Evolutionary conservation across 2,888 invertebrate genomes (phyloP).

Genomic region (Drosophila lacicola): DNA sequence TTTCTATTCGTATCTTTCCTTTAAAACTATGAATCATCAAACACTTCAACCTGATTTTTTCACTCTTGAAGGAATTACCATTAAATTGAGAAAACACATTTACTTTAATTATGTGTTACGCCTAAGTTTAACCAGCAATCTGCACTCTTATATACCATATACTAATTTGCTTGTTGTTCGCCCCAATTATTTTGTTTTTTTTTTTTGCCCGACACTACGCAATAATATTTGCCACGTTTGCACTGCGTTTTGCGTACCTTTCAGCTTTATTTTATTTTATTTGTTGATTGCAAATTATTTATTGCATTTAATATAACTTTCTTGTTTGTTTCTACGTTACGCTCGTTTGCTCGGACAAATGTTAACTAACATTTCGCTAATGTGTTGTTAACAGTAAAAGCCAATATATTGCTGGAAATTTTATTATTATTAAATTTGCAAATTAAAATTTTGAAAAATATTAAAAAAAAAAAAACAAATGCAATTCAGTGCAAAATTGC

Average conservation of each 20-base stretch:
- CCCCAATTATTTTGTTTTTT: neutral
- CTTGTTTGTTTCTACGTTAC: slow-evolving; percentile 28
- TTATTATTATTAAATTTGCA: neutral
- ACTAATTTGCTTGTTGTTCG: slow-evolving; percentile 4
- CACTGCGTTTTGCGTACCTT: slow-evolving; percentile 40
- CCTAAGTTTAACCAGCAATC: slow-evolving; percentile 6
- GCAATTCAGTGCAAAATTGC: neutral
- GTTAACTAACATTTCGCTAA: slow-evolving; percentile 22
- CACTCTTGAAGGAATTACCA: slow-evolving; percentile 6
- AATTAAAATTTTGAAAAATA: too few relatives aligned
- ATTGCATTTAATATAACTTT: slow-evolving; percentile 39
- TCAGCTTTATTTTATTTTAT: slow-evolving; percentile 19
- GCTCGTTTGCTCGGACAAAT: slow-evolving; percentile 10
- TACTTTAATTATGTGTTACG: slow-evolving; percentile 11
- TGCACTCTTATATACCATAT: neutral
- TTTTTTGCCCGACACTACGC: neutral
- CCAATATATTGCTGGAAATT: neutral
- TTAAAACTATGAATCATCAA: slow-evolving; percentile 43
- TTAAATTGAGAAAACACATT: slow-evolving; percentile 2
- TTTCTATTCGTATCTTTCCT: slow-evolving; percentile 23
- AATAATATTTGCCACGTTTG: slow-evolving; percentile 35
- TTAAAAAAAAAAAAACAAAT: neutral
- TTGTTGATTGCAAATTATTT: slow-evolving; percentile 30
- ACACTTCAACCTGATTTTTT: slow-evolving; percentile 8
- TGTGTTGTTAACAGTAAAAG: slow-evolving; percentile 1